Percentiles rank a stretch among this genome's conserved stretches.
Evolutionary conservation across 2,797 vertebrate species (phyloP).

Genomic region (Gastrophryne carolinensis): DNA sequence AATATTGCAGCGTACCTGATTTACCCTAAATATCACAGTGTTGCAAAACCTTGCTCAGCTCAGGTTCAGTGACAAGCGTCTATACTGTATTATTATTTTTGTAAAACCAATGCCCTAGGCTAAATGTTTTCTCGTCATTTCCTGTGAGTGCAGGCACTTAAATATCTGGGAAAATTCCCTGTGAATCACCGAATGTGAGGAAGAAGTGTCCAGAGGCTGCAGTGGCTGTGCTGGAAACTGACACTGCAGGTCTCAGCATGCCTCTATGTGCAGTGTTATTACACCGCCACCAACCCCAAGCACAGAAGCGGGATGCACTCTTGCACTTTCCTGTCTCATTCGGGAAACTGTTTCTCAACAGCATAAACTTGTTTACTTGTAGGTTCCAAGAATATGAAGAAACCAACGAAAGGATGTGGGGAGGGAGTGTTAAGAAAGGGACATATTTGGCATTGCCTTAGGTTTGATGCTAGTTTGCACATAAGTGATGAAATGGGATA

Average conservation of each 20-base stretch:
- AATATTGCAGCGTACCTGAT: conserved; percentile 6
- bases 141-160: conserved; percentile 5
- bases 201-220: conserved; percentile 3
- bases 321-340: conserved; percentile 28
- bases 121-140: conserved; percentile 4
- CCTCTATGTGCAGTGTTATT: background rate
- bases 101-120: background rate
- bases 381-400: conserved; percentile 35
- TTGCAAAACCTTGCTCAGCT: background rate
- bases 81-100: background rate
- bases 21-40: conserved; percentile 3
- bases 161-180: conserved; percentile 21
- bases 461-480: too few relatives aligned
- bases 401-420: background rate
- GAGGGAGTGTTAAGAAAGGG: background rate
- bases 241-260: background rate
- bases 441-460: too few relatives aligned
- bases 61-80: background rate
- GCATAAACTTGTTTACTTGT: background rate
- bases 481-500: too few relatives aligned
- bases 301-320: background rate
- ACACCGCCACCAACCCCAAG: background rate
- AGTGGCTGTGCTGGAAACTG: background rate
- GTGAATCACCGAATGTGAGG: conserved; percentile 13
- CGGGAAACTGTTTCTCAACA: conserved; percentile 31